Conservation (phyloP, 2,113 vertebrate genomes). For the Heterocephalus glaber region DNA sequence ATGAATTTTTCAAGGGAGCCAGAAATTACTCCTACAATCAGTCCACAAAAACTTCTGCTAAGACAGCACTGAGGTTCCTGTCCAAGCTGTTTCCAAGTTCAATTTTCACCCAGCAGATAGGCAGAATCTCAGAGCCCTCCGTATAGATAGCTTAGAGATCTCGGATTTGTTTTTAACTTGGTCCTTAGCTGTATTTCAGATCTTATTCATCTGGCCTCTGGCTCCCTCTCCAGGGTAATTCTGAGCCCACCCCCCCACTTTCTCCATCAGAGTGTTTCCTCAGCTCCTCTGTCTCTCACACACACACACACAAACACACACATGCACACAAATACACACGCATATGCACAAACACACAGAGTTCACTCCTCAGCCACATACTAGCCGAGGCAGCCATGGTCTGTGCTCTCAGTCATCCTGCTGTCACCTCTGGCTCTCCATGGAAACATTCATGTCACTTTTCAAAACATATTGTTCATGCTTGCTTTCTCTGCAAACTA, state of each 20-base stretch:
- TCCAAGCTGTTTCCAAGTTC: neutral
- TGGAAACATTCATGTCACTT: neutral
- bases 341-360: neutral
- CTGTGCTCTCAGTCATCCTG: neutral
- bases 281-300: neutral
- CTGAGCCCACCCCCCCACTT: neutral
- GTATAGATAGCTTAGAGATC: neutral
- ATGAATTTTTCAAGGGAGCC: neutral
- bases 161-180: neutral
- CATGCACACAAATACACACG: neutral
- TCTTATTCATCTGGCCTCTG: neutral
- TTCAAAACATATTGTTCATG: neutral
- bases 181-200: neutral
- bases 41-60: neutral
- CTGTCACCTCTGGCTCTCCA: neutral
- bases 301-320: neutral
- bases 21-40: conserved; percentile 21
- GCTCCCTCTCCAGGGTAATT: neutral
- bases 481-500: neutral
- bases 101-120: neutral
- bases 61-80: neutral
- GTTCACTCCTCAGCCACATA: neutral
- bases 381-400: neutral
- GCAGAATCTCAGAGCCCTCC: neutral
- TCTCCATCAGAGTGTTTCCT: neutral